Evolutionary conservation across 2,888 invertebrate genomes (phyloP), one percentile per base, ranked within the genome.

Genomic region (Hyppa rectilinea): DNA sequence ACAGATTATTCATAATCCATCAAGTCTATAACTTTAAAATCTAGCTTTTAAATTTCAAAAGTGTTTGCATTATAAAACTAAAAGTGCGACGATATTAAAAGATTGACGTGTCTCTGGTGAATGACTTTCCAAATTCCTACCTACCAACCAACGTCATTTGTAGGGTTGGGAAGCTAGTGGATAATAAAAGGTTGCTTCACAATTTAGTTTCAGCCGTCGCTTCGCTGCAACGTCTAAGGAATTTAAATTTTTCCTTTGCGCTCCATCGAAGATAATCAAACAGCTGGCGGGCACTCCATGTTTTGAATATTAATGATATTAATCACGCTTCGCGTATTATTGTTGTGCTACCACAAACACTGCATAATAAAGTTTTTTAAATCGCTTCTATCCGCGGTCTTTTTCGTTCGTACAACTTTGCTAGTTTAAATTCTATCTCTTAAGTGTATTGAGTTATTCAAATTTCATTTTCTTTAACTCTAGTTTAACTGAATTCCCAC

Each of bases 181-280:
- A 86, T 87, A 90, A 87, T 87, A 85, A 87, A 90, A 88, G 85
- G 84, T 87, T 86, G 85, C 85, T 78, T 82, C 83, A 84, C 83
- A 88, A 89, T 90, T 89, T 89, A 85, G 85, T 86, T 88, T 82
- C 82, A 85, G 83, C 60, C 83, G 79, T 82, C 82, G 84, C 79
- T 83, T 79, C 71, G 73, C 71, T 85, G 85, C 80, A 85, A 85
- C 88, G 88, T 87, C 89, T 85, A 85, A 88, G 86, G 90, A 92
- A 92, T 92, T 89, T 91, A 91, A 92, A 91, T 87, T 91, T 87
- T 89, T 87, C 86, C 86, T 85, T 83, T 82, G 77, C 87, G 87
- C 87, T 88, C 85, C 86, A 88, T 88, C 87, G 90, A 89, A 90
- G 90, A 92, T 91, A 92, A 92, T 92, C 91, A 92, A 91, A 90